Evolutionary conservation across 2,113 vertebrate species (phyloP).

Genomic region (Psophia crepitans): DNA sequence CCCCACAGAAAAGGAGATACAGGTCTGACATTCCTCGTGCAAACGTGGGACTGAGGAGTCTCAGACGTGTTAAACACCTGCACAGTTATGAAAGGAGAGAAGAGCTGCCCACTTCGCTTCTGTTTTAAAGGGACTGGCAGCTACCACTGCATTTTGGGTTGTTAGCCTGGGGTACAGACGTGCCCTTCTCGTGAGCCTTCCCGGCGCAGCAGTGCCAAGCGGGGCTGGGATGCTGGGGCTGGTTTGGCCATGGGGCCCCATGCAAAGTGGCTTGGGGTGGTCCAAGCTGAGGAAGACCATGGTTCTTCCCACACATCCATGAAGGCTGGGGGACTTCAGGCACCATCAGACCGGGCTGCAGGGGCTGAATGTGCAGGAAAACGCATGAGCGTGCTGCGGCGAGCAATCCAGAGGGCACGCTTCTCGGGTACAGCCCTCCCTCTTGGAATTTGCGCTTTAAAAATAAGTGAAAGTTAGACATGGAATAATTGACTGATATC

Average conservation of each 20-base stretch:
- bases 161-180: too few relatives aligned
- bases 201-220: not conserved
- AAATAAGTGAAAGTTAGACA: not conserved
- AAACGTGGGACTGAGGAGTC: accelerated
- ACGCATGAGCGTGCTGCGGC: accelerated
- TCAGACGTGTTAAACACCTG: not conserved
- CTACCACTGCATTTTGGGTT: too few relatives aligned
- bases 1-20: not conserved
- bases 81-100: not conserved
- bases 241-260: not conserved
- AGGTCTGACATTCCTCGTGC: not conserved
- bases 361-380: not conserved
- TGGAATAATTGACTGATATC: not conserved
- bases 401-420: accelerated
- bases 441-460: not conserved
- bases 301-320: not conserved
- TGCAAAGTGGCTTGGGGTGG: accelerated
- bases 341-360: not conserved
- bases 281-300: not conserved
- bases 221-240: not conserved
- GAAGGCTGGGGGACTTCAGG: not conserved
- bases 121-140: not conserved
- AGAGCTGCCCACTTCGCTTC: not conserved
- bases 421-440: not conserved
- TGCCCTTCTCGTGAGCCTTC: not conserved